phyloP scores from a whole-genome alignment of 2,113 vertebrate species.

The Marmota flaviventris region DNA sequence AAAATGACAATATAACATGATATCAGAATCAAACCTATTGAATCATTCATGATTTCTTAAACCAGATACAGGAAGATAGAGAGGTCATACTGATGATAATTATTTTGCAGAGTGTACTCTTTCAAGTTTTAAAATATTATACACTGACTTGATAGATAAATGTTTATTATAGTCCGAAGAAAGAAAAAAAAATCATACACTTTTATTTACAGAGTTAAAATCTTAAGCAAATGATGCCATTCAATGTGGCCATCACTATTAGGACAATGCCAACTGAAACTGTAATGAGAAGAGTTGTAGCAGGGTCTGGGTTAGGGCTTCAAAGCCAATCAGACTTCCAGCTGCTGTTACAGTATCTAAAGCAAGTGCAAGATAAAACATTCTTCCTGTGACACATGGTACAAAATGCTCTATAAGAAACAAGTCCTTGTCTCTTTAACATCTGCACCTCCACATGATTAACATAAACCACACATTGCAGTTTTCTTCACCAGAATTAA shows the following conservation, averaged over 20 bases:
- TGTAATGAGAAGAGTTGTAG: neutral
- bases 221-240: neutral
- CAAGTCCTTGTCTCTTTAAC: conserved; percentile 12
- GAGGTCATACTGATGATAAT: neutral
- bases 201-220: neutral
- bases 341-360: conserved; percentile 62
- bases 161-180: neutral
- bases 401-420: neutral
- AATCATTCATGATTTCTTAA: conserved; percentile 58
- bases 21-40: conserved; percentile 62
- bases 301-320: too few relatives aligned
- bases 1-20: conserved; percentile 49
- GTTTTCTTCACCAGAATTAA: conserved; percentile 74
- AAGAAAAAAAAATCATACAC: neutral
- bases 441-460: conserved; percentile 53
- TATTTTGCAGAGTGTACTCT: neutral
- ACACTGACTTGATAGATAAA: neutral
- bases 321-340: neutral
- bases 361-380: neutral
- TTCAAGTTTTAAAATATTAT: conserved; percentile 27
- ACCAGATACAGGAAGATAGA: neutral
- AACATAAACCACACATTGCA: neutral
- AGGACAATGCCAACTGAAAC: neutral
- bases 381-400: neutral
- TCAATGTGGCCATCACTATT: neutral